Conservation (phyloP, 2,113 vertebrate species). For the Dromaius novaehollandiae region DNA sequence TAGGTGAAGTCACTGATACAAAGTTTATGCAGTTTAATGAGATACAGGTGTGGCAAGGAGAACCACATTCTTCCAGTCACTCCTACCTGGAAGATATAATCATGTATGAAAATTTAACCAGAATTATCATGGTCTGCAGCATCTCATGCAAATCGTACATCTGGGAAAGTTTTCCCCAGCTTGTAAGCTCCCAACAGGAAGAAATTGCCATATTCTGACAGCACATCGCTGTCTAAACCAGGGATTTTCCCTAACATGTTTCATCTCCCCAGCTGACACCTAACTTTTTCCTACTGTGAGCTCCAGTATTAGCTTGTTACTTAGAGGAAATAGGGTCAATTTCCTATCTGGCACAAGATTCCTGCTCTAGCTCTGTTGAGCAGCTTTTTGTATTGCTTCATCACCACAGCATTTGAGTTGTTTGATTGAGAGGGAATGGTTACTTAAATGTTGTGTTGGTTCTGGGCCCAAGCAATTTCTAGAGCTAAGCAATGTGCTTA, state of each 20-base stretch:
- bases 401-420: not conserved
- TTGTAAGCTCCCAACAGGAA: not conserved
- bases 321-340: not conserved
- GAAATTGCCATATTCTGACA: not conserved
- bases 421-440: not conserved
- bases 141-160: not conserved
- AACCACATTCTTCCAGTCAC: not conserved
- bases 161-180: not conserved
- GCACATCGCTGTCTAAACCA: not conserved
- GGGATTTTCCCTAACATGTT: not conserved
- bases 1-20: not conserved
- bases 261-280: not conserved
- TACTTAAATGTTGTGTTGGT: not conserved
- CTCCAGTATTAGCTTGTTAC: not conserved
- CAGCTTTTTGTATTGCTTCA: not conserved
- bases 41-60: not conserved
- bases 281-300: not conserved
- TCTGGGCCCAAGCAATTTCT: not conserved
- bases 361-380: not conserved
- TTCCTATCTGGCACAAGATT: not conserved
- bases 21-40: not conserved
- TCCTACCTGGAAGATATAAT: not conserved
- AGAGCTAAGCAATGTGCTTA: not conserved
- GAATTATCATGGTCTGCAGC: not conserved
- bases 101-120: not conserved